Percentiles rank a stretch among this genome's conserved stretches.
Conservation (phyloP, 1,140 invertebrate genomes). For the Lepidurus apus region DNA sequence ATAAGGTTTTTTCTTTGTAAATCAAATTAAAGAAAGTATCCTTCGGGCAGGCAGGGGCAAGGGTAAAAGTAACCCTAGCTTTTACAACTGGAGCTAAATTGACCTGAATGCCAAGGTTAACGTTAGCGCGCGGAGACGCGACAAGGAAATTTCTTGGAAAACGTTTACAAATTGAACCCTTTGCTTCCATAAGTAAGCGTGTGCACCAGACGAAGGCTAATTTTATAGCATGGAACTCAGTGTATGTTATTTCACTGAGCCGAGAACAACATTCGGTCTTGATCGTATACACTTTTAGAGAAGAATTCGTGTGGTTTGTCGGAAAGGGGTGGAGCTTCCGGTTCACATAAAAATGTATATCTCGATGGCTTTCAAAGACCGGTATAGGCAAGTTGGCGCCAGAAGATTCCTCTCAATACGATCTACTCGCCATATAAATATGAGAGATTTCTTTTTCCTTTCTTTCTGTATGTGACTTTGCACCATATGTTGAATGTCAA, state of each 20-base stretch:
- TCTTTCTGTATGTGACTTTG: too few species aligned
- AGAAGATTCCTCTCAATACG: not conserved
- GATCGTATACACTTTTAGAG: too few species aligned
- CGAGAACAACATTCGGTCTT: too few species aligned
- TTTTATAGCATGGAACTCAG: not conserved
- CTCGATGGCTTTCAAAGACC: not conserved
- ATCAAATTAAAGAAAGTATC: not conserved
- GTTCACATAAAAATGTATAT: not conserved
- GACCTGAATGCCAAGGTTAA: slow-evolving; percentile 18
- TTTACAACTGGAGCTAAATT: not conserved
- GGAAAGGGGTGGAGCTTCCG: not conserved
- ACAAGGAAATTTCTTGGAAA: not conserved
- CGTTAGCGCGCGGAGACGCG: not conserved
- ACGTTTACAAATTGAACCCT: not conserved
- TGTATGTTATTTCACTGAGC: too few species aligned
- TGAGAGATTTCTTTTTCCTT: too few species aligned
- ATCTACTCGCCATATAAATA: too few species aligned
- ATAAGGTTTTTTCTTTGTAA: too few species aligned
- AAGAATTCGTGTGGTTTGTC: not conserved
- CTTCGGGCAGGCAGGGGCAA: not conserved
- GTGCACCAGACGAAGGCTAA: slow-evolving; percentile 17
- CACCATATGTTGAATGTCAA: too few species aligned
- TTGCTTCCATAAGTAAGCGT: not conserved
- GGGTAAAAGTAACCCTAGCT: not conserved
- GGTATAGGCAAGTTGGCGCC: not conserved